Conservation (phyloP, 2,797 vertebrate genomes). For the Silurus aristotelis region DNA sequence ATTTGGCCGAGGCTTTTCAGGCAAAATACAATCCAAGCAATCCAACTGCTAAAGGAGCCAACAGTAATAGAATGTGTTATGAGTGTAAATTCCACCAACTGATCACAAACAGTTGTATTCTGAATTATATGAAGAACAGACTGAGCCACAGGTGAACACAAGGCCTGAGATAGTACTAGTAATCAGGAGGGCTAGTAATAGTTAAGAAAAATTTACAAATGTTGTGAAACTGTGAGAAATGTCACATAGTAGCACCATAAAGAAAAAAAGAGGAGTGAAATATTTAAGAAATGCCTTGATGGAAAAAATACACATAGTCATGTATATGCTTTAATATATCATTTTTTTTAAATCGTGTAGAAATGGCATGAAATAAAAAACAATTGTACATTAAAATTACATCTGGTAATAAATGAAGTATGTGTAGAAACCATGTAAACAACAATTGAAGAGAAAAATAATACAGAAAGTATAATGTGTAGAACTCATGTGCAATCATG, state of each 20-base stretch:
- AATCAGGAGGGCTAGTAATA: neutral
- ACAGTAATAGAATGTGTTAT: neutral
- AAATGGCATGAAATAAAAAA: neutral
- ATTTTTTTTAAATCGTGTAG: neutral
- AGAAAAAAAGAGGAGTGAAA: neutral
- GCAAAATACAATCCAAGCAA: slow-evolving; percentile 3
- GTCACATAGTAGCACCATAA: neutral
- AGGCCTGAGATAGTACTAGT: neutral
- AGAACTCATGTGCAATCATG: neutral
- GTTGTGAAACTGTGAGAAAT: neutral
- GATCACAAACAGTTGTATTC: neutral
- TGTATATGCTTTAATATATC: neutral
- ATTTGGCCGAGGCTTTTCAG: neutral
- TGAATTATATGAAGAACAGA: neutral
- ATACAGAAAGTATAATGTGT: neutral
- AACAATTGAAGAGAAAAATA: neutral
- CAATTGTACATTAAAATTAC: too few species aligned
- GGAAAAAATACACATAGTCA: neutral
- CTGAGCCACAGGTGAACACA: neutral
- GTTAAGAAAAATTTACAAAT: neutral
- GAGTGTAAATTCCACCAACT: neutral
- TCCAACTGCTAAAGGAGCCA: slow-evolving; percentile 8
- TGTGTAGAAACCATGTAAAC: neutral
- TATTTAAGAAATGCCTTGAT: neutral
- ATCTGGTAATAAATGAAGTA: neutral